Conservation (phyloP, 2,113 vertebrate genomes). For the Ondatra zibethicus region DNA sequence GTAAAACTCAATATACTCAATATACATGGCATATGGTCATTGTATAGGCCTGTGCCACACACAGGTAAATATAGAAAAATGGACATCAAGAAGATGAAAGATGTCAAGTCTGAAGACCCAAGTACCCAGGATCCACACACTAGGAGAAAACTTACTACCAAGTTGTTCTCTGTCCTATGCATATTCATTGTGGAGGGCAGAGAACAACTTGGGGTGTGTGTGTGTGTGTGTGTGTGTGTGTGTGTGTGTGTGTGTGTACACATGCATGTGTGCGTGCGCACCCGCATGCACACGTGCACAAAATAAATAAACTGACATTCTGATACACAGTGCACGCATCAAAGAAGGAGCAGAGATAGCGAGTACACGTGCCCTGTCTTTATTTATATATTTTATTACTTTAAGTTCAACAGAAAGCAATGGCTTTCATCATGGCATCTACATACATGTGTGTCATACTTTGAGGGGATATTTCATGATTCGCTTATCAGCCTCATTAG, state of each 20-base stretch:
- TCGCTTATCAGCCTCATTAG: not conserved
- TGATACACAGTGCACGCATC: not conserved
- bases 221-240: too few relatives aligned
- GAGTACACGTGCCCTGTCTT: not conserved
- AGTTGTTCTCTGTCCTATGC: not conserved
- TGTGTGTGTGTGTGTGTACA: too few relatives aligned
- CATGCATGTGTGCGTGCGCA: too few relatives aligned
- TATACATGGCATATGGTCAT: not conserved
- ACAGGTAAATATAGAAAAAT: not conserved
- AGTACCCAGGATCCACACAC: too few relatives aligned
- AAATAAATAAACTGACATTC: not conserved
- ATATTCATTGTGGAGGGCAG: not conserved
- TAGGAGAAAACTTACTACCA: not conserved
- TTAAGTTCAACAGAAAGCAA: not conserved
- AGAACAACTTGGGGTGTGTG: not conserved
- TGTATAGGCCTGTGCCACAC: not conserved
- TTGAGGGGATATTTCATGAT: not conserved
- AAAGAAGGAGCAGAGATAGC: not conserved
- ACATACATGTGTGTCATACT: not conserved
- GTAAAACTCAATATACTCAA: not conserved
- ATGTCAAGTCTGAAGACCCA: too few relatives aligned
- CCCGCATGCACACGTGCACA: too few relatives aligned
- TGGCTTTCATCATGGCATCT: not conserved
- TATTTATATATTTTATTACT: not conserved
- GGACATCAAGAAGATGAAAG: accelerated